phyloP scores from a whole-genome alignment of 2,797 vertebrate genomes.

The Centroberyx gerrardi region DNA sequence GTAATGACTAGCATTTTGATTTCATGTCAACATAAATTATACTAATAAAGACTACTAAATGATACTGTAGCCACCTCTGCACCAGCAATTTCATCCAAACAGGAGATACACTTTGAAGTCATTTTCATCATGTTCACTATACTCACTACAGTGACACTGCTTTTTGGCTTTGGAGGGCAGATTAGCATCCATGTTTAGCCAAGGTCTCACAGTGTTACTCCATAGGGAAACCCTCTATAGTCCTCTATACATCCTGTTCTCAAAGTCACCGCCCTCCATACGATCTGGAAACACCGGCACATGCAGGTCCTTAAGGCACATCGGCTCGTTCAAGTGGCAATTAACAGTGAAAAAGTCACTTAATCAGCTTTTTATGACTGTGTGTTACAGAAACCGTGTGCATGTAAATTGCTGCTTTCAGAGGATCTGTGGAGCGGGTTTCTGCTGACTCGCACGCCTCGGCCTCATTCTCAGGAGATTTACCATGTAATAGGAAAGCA shows the following conservation, averaged over 20 bases:
- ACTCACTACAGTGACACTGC: not conserved
- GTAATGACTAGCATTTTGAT: no score
- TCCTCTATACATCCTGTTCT: slow-evolving; percentile 36
- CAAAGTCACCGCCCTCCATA: slow-evolving; percentile 37
- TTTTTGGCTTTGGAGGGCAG: no score
- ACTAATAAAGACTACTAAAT: no score
- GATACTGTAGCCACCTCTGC: not conserved
- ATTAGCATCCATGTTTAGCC: no score
- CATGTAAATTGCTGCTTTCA: slow-evolving; percentile 66
- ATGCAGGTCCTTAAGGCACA: slow-evolving; percentile 36
- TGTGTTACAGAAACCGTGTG: slow-evolving; percentile 46
- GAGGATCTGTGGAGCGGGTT: slow-evolving; percentile 23
- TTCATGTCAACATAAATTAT: no score
- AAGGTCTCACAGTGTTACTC: slow-evolving; percentile 24
- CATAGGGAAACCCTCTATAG: slow-evolving; percentile 10
- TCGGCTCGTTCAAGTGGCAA: slow-evolving; percentile 56
- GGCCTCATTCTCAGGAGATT: slow-evolving; percentile 65
- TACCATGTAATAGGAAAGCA: slow-evolving; percentile 63
- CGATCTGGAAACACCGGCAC: slow-evolving; percentile 28
- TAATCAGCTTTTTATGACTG: slow-evolving; percentile 65
- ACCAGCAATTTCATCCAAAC: not conserved
- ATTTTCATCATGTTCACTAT: slow-evolving; percentile 15
- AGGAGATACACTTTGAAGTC: not conserved
- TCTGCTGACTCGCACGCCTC: slow-evolving; percentile 63
- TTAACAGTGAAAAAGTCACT: slow-evolving; percentile 68